Base-by-base conservation (phyloP, 2,888 invertebrate genomes). In the Tiliacea aurago region DNA sequence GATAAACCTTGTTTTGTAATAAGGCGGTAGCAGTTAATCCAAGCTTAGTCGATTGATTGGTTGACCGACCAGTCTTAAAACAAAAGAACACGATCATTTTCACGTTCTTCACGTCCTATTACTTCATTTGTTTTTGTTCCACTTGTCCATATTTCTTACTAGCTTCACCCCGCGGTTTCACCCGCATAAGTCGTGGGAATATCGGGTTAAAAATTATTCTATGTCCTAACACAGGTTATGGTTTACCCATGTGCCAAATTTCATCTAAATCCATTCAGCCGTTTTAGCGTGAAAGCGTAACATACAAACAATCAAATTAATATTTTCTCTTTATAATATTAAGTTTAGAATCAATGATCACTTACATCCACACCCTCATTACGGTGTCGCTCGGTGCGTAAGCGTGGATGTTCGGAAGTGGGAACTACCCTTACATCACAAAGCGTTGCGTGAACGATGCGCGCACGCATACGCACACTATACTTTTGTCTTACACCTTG, bases 351-450 rank as follows among this genome's bases (percentile, higher is more conserved):
- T 37, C 18, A 33, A 33, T 64, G 47, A 58, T 53, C 20, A 15
- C 11, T 74, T 49, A 51, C n/a, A 18, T 58, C 51, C 28, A 33
- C 37, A 72, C 73, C 63, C 62, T 73, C 11, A 47, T 73, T 78
- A 83, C 69, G n/a, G 61, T 73, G 70, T 83, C 59, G 62, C 15
- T 78, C 63, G 33, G 37, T 66, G 70, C 74, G 73, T 66, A 83
- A 73, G 74, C 41, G 69, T 69, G 62, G 62, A 43, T 70, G 66
- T 65, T 86, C 85, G 87, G 87, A 86, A 87, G 82, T 74, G 77
- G 70, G 78, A 85, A 86, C 76, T 71, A 67, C 37, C 51, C 69
- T 86, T 86, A 73, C 83, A 66, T 83, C 87, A 86, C 76, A 64
- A 70, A 74, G 62, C 18, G 68, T 86, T 86, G 85, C 86, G 78